These are phyloP conservation scores for Sipha flava DNA, from an alignment of 1,140 invertebrate genomes.

Conservation along the genomic window DNA sequence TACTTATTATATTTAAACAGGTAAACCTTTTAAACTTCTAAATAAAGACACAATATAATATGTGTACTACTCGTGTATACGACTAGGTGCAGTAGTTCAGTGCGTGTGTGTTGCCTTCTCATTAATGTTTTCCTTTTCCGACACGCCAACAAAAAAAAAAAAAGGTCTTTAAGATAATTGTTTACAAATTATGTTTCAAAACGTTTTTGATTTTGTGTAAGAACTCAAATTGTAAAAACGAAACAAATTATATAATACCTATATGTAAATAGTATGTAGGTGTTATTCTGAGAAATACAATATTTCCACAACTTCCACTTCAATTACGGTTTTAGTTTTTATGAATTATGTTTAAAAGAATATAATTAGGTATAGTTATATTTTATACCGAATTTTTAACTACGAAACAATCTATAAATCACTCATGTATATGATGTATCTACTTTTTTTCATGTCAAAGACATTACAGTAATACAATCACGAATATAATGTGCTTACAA, in stretches of 20 bases:
- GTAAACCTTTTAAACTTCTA: neutral
- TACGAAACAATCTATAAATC: too few species aligned
- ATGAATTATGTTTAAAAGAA: too few species aligned
- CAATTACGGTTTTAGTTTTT: too few species aligned
- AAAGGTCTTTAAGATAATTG: neutral
- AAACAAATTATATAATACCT: too few species aligned
- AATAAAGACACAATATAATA: neutral
- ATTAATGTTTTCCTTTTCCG: neutral
- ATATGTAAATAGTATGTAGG: neutral
- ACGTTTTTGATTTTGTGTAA: conserved; percentile 2
- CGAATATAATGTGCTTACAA: too few species aligned
- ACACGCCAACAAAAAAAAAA: neutral
- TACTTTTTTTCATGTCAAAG: too few species aligned
- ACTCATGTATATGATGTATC: too few species aligned
- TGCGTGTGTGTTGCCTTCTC: neutral
- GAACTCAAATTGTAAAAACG: neutral
- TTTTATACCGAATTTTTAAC: too few species aligned
- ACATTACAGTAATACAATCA: too few species aligned
- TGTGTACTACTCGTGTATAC: neutral
- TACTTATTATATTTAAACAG: too few species aligned
- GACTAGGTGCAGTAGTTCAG: neutral
- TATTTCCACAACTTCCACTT: too few species aligned
- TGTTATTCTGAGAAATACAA: neutral
- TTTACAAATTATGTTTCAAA: neutral
- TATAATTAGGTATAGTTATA: too few species aligned